Percentiles rank a stretch among this genome's conserved stretches.
These are phyloP conservation scores for Choloepus didactylus DNA, from an alignment of 2,797 vertebrate genomes.

Conservation along the genomic window DNA sequence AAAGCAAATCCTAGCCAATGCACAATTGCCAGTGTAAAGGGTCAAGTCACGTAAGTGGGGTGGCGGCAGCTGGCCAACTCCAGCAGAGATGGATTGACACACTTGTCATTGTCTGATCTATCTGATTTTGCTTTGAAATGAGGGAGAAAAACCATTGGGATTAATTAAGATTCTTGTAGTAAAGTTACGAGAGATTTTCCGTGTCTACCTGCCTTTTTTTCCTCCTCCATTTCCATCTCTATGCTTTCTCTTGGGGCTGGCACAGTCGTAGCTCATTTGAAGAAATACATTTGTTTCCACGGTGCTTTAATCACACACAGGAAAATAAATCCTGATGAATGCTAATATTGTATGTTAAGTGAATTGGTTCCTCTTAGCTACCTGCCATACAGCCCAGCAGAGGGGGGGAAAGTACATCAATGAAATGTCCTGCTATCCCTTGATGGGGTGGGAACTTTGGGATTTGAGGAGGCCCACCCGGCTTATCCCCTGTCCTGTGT, in stretches of 20 bases:
- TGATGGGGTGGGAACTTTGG: neutral
- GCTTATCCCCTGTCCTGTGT: neutral
- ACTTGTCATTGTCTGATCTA: conserved; percentile 84
- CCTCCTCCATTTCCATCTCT: conserved; percentile 78
- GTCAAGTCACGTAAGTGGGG: conserved; percentile 70
- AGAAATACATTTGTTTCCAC: conserved; percentile 85
- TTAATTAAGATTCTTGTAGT: conserved; percentile 90
- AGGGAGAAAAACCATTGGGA: conserved; percentile 87
- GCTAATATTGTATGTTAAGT: conserved; percentile 86
- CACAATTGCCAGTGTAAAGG: conserved; percentile 78
- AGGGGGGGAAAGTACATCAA: conserved; percentile 13
- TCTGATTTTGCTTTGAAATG: conserved; percentile 85
- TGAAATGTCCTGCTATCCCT: neutral
- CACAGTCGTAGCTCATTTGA: conserved; percentile 85
- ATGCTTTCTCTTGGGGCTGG: conserved; percentile 85
- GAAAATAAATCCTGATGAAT: conserved; percentile 72
- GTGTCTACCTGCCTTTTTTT: conserved; percentile 68
- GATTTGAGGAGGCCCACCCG: neutral
- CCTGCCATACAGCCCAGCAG: neutral
- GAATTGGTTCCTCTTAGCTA: conserved; percentile 65
- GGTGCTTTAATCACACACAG: conserved; percentile 81
- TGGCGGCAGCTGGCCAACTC: conserved; percentile 81
- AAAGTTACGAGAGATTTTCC: conserved; percentile 87
- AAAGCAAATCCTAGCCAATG: conserved; percentile 84
- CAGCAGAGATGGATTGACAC: conserved; percentile 83